Evolutionary conservation across 2,113 vertebrate species (phyloP), one percentile per base, ranked within the genome.

Genomic region (Furnarius figulus): DNA sequence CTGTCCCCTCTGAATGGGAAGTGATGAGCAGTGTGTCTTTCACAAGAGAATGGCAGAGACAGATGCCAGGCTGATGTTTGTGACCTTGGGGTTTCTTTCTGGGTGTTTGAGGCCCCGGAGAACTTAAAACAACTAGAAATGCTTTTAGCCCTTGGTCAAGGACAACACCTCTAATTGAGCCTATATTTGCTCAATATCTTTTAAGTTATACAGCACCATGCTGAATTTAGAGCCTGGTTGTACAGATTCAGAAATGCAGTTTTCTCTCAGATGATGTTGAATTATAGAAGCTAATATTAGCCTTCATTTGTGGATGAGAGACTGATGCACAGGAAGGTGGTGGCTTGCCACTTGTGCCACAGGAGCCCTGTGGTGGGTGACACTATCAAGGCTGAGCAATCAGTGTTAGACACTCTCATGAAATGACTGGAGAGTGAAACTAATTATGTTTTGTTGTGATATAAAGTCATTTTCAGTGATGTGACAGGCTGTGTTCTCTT

Each of bases 61-160:
- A 81, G 50, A 3, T 67, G 17, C 39, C 79, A 74, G 27, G 20
- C 16, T 80, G 81, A 23, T 3, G 0, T 76, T 90, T 83, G 49
- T 95, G 82, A 88, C 90, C 55, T 86, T 92, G 53, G 35, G 19
- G 6, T 77, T 86, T 66, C n/a, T 71, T 86, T 66, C 27, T 13
- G 47, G 10, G 9, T 50, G 22, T 50, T 63, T 42, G 35, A 90
- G 30, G 65, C 23, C 47, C 30, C 28, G 27, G 18, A 68, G 59
- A 89, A 88, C 68, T 71, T 22, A 10, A 35, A 63, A 30, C 61
- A 31, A 40, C 12, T 30, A 21, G 8, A 63, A 30, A 67, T 22
- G 21, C 19, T 82, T 89, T 72, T 77, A 72, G 88, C 47, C 6
- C 9, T 66, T 55, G 37, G 31, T 63, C 42, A 77, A 85, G 78